Percentiles rank a stretch among this genome's conserved stretches.
phyloP scores from a whole-genome alignment of 2,888 invertebrate genomes.

The Loripinus fragilis region DNA sequence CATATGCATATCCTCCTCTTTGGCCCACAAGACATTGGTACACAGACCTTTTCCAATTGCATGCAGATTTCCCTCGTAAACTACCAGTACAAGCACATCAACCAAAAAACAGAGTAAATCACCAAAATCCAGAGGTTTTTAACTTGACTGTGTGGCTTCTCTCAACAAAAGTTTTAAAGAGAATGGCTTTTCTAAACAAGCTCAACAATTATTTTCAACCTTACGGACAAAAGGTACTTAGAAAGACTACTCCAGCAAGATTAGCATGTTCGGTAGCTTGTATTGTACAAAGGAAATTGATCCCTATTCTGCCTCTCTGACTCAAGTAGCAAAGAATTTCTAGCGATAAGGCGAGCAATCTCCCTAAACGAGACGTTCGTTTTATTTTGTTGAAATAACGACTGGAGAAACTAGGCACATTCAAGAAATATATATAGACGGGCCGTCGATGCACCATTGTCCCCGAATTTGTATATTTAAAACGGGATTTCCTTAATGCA shows the following conservation, averaged over 20 bases:
- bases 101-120: slow-evolving; percentile 25
- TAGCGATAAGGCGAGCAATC: too few relatives aligned
- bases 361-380: too few relatives aligned
- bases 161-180: slow-evolving; percentile 27
- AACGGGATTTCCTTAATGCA: too few relatives aligned
- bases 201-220: slow-evolving; percentile 40
- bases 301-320: slow-evolving; percentile 42
- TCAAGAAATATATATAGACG: too few relatives aligned
- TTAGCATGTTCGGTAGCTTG: slow-evolving; percentile 43
- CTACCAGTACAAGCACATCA: slow-evolving; percentile 22
- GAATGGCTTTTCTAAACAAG: slow-evolving; percentile 33
- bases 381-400: too few relatives aligned
- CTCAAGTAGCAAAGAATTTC: slow-evolving; percentile 35
- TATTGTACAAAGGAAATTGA: slow-evolving; percentile 42
- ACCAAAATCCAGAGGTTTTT: slow-evolving; percentile 26
- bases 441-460: too few relatives aligned
- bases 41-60: slow-evolving; percentile 25
- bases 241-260: slow-evolving; percentile 37
- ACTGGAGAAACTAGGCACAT: too few relatives aligned
- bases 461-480: too few relatives aligned
- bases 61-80: slow-evolving; percentile 25
- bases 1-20: slow-evolving; percentile 10
- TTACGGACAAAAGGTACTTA: slow-evolving; percentile 38
- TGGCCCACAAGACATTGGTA: slow-evolving; percentile 34
- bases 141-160: slow-evolving; percentile 34